Evolutionary conservation across 2,113 vertebrate species (phyloP).

Genomic region (Cavia porcellus): DNA sequence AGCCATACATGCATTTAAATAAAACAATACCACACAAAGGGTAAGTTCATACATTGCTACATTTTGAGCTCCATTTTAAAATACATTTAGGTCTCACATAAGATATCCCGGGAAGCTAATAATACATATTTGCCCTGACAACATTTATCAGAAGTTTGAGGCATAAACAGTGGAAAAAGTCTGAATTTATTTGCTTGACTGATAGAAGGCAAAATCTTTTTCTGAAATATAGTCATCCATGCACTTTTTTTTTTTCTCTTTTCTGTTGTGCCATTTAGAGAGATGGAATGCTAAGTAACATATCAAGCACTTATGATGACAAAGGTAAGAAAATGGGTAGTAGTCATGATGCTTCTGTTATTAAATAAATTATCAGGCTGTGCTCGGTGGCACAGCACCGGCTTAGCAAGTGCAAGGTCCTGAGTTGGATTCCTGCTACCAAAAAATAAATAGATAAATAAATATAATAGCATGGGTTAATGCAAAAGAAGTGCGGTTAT

Average conservation of each 20-base stretch:
- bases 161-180: background rate
- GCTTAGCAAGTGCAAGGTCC: too few relatives aligned
- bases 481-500: background rate
- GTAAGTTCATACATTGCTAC: background rate
- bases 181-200: slow-evolving; percentile 12
- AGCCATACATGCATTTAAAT: background rate
- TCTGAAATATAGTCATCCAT: slow-evolving; percentile 44
- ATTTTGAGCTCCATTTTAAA: background rate
- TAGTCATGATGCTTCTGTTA: background rate
- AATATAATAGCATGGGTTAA: background rate
- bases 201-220: slow-evolving; percentile 45
- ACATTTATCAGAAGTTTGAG: background rate
- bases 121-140: background rate
- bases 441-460: background rate
- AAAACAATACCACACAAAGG: background rate
- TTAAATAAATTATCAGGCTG: background rate
- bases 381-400: too few relatives aligned
- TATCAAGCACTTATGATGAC: background rate
- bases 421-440: too few relatives aligned
- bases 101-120: background rate
- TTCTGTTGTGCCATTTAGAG: slow-evolving; percentile 59
- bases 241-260: slow-evolving; percentile 35
- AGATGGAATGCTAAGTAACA: slow-evolving; percentile 12
- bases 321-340: slow-evolving; percentile 76
- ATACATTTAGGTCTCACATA: background rate